phyloP scores from a whole-genome alignment of 1,140 invertebrate genomes.

The Calliphora vicina region DNA sequence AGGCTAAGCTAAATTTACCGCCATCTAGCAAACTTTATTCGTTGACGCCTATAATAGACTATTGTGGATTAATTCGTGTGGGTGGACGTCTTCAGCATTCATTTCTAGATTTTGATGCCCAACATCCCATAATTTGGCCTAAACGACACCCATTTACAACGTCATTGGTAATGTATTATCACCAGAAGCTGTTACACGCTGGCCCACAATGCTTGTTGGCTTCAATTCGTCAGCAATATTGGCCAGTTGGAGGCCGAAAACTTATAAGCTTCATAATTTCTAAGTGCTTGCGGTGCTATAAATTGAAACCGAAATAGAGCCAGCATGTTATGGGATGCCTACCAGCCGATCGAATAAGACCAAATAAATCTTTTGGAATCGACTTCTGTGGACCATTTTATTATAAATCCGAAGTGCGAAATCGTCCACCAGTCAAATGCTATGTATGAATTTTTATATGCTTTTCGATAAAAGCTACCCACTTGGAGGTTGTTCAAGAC shows the following conservation, averaged over 20 bases:
- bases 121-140: conserved; percentile 38
- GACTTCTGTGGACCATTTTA: no score
- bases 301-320: background rate
- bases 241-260: conserved; percentile 36
- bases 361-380: no score
- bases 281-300: conserved; percentile 34
- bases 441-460: no score
- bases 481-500: conserved; percentile 38
- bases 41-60: conserved; percentile 44
- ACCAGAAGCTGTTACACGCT: conserved; percentile 28
- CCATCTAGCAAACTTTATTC: conserved; percentile 28
- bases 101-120: conserved; percentile 34
- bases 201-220: conserved; percentile 16
- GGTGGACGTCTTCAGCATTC: conserved; percentile 48
- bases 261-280: background rate
- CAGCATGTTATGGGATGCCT: conserved; percentile 20
- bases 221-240: conserved; percentile 11
- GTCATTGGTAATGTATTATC: conserved; percentile 27
- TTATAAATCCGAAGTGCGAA: no score
- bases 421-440: no score
- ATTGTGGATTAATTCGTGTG: conserved; percentile 45
- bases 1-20: background rate
- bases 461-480: conserved; percentile 30
- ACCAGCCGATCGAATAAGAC: background rate
- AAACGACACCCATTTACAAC: conserved; percentile 32